Evolutionary conservation across 2,797 vertebrate genomes (phyloP), one percentile per base, ranked within the genome.

Genomic region (Aphelocoma californica): DNA sequence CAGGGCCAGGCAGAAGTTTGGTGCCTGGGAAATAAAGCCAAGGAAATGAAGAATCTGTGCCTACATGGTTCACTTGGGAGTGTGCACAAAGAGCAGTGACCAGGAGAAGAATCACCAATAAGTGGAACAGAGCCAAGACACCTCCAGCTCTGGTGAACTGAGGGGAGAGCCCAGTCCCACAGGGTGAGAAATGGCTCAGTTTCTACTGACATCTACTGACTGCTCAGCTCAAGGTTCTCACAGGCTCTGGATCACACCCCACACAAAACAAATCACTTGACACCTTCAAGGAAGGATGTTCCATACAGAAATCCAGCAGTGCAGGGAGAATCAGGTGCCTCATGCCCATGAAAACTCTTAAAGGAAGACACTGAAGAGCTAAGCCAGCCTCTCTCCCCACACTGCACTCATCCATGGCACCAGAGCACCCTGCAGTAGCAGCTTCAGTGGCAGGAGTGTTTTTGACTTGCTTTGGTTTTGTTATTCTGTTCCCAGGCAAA

Each of bases 151-250:
- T 57, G 54, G 42, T 26, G 47, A 85, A 47, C 0, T 11, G 64
- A 56, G 44, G 36, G 54, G 50, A 92, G 18, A 86, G 38, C 20
- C 61, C 77, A 50, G 56, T 47, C 67, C 74, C 54, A 56, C 7
- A 24, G 78, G 56, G 40, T 32, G 34, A 64, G 75, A 73, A 84
- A 93, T 21, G 64, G 64, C 42, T 89, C 96, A 31, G 61, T 73
- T 92, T 86, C 90, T 90, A 31, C 94, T 86, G 83, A 90, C 86
- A 93, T 58, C 91, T 94, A 75, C 93, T 92, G 88, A 90, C 91
- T 73, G 78, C 71, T 85, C 25, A 3, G 44, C 36, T 87, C 66
- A 34, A 70, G 69, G 72, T 29, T 47, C 81, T 92, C 74, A 21
- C 34, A 32, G 31, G 7, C 48, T 87, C 81, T 67, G 84, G 36